Base-by-base conservation (phyloP, 2,113 vertebrate species). In the Lates calcarifer region DNA sequence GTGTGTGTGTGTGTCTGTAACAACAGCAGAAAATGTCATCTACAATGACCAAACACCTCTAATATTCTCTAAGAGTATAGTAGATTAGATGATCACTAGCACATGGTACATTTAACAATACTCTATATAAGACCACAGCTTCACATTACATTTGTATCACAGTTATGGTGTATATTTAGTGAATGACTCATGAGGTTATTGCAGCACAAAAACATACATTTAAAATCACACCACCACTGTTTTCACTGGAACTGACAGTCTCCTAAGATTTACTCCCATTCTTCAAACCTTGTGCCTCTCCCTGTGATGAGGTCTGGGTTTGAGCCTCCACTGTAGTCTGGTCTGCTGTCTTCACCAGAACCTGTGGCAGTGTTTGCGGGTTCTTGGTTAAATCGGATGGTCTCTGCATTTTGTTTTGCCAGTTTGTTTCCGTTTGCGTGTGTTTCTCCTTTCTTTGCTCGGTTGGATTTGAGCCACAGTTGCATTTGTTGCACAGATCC, bases 401-500 rank as follows among this genome's bases (percentile, higher is more conserved):
- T 53, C 47, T 83, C 69, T 82, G 73, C 6, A 3, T 15, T 82
- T 87, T 83, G 15, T 51, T 77, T 39, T 79, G 79, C 88, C 80
- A 81, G 62, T 83, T 86, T 41, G 75, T 84, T 26, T 90, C 87
- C 1, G 85, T 91, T 58, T 91, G 90, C 0, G 81, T 79, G 63
- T 87, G 65, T 0, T 28, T 80, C 51, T 89, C 88, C 26, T 83
- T 79, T 74, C 69, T 67, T 51, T 79, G 64, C 43, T 60, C 17
- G 12, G 28, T 39, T 0, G 35, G n/a, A 3, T 71, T 20, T 3
- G 71, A 71, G 64, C 33, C 37, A 22, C 39, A 20, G 82, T 88
- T 94, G 55, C 68, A 84, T 65, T 71, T 94, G 31, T 49, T 80
- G 90, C 96, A 99, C 80, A 99, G 91, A 81, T 96, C 95, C 90